These are phyloP conservation scores for Scaptomyza montana DNA, from an alignment of 1,140 invertebrate species.

Conservation along the genomic window DNA sequence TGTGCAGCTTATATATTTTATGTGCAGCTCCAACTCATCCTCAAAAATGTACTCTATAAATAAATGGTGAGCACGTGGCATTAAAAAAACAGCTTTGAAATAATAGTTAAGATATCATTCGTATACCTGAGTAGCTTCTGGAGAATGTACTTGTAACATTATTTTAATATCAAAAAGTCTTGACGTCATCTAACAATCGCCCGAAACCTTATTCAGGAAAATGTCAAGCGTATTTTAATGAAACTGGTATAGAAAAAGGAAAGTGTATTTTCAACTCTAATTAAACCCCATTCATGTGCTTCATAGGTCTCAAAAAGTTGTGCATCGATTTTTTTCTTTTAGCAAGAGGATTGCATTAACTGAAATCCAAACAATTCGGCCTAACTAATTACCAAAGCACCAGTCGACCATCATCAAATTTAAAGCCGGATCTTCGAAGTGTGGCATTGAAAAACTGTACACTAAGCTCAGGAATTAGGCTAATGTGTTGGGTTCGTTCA, in stretches of 20 bases:
- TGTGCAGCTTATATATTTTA: slow-evolving; percentile 33
- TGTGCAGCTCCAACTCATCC: not conserved
- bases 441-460: slow-evolving; percentile 28
- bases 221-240: too few species aligned
- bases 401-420: slow-evolving; percentile 11
- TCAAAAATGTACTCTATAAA: not conserved
- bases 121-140: too few species aligned
- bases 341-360: slow-evolving; percentile 46
- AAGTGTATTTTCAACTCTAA: not conserved
- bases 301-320: slow-evolving; percentile 46
- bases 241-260: too few species aligned
- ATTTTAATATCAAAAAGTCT: too few species aligned
- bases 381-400: slow-evolving; percentile 41
- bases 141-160: too few species aligned
- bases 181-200: too few species aligned
- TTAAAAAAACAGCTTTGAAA: not conserved
- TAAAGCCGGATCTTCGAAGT: slow-evolving; percentile 23
- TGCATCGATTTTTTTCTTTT: slow-evolving; percentile 17
- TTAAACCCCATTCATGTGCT: slow-evolving; percentile 58
- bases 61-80: not conserved
- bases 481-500: slow-evolving; percentile 40
- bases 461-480: slow-evolving; percentile 33
- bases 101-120: too few species aligned
- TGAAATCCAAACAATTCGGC: slow-evolving; percentile 43
- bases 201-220: too few species aligned